phyloP scores from a whole-genome alignment of 2,113 vertebrate species.

The Serilophus lunatus region DNA sequence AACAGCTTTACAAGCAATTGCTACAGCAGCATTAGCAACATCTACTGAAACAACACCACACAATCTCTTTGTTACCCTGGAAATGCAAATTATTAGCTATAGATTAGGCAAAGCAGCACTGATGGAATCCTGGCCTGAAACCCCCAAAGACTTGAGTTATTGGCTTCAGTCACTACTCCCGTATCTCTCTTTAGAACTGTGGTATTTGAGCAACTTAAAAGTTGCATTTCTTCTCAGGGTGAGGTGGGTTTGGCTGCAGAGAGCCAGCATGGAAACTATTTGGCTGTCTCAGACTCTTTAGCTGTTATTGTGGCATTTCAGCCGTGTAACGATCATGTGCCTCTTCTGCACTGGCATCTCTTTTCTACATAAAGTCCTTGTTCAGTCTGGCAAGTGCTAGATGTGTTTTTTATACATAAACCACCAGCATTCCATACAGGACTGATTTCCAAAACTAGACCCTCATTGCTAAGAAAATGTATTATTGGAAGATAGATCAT shows the following conservation, averaged over 20 bases:
- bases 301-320: neutral
- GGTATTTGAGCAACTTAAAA: neutral
- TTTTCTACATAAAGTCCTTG: neutral
- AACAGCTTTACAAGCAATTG: neutral
- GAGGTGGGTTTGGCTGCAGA: neutral
- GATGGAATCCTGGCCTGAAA: neutral
- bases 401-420: constrained; percentile 45
- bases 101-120: neutral
- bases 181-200: neutral
- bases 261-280: neutral
- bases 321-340: neutral
- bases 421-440: constrained; percentile 2
- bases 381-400: constrained; percentile 4
- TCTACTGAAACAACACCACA: neutral
- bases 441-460: neutral
- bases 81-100: neutral
- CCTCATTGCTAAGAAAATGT: rapidly evolving
- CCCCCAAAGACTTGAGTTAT: neutral
- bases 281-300: neutral
- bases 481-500: neutral
- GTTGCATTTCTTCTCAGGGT: neutral
- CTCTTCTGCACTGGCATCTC: neutral
- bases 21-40: neutral
- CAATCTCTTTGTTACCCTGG: neutral
- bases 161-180: neutral